Conservation (phyloP, 2,113 vertebrate genomes). For the Etheostoma spectabile region DNA sequence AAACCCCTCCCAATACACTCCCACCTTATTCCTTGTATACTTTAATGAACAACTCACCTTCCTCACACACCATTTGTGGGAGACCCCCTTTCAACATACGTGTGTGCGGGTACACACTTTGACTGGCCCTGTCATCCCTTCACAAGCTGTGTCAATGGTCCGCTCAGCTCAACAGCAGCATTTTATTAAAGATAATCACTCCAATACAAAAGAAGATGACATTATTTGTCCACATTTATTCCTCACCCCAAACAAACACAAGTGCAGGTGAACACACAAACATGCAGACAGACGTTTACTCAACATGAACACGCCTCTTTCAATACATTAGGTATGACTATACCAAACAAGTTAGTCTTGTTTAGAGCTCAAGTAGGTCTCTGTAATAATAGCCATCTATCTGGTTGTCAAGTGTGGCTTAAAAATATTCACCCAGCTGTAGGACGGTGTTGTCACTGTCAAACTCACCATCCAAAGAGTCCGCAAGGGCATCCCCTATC, state of each 20-base stretch:
- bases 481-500: slow-evolving; percentile 55
- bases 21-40: slow-evolving; percentile 69
- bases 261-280: slow-evolving; percentile 80
- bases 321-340: slow-evolving; percentile 27
- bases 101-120: slow-evolving; percentile 28
- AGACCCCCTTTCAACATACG: slow-evolving; percentile 54
- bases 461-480: slow-evolving; percentile 42
- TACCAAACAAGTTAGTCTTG: slow-evolving; percentile 63
- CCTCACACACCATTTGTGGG: slow-evolving; percentile 31
- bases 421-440: slow-evolving; percentile 33
- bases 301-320: slow-evolving; percentile 34
- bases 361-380: slow-evolving; percentile 33
- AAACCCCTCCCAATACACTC: slow-evolving; percentile 55
- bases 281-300: slow-evolving; percentile 45
- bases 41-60: slow-evolving; percentile 42
- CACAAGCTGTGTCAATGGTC: slow-evolving; percentile 33
- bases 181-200: slow-evolving; percentile 70
- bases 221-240: slow-evolving; percentile 49
- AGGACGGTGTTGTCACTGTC: slow-evolving; percentile 55
- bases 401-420: slow-evolving; percentile 19
- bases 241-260: slow-evolving; percentile 44
- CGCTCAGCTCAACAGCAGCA: slow-evolving; percentile 35
- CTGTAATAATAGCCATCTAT: slow-evolving; percentile 17
- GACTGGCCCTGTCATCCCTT: slow-evolving; percentile 49
- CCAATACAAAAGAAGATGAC: slow-evolving; percentile 59